These are phyloP conservation scores for Marisa cornuarietis DNA, from an alignment of 1,140 invertebrate genomes.

Conservation along the genomic window DNA sequence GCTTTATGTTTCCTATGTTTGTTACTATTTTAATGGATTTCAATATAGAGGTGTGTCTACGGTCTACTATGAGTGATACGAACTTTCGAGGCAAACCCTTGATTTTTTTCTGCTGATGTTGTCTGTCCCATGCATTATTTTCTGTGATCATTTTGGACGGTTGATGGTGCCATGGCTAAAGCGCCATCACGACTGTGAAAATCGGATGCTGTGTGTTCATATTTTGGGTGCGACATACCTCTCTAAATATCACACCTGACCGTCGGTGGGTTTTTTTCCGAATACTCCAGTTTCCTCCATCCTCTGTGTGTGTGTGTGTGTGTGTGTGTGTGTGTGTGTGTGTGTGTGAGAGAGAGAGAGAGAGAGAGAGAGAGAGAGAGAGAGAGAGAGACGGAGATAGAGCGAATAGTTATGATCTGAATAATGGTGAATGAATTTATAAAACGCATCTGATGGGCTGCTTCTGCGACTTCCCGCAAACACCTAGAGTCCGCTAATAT, in stretches of 20 bases:
- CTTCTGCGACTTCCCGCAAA: not conserved
- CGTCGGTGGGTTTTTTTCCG: not conserved
- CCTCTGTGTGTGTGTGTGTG: no score
- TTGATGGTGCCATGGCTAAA: not conserved
- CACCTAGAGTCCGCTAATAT: not conserved
- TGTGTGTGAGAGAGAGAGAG: slow-evolving; percentile 1
- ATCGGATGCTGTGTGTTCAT: no score
- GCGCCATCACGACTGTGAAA: no score
- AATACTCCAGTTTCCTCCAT: no score
- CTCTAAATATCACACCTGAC: no score
- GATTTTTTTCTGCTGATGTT: not conserved
- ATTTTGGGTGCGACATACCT: no score
- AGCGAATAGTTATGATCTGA: slow-evolving; percentile 5
- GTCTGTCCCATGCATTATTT: not conserved
- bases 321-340: slow-evolving; percentile 16
- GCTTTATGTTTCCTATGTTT: no score
- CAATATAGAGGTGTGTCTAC: no score
- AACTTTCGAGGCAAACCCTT: not conserved
- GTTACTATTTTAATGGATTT: no score
- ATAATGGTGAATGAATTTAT: no score
- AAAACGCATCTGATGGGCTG: not conserved
- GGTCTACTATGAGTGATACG: not conserved
- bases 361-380: not conserved
- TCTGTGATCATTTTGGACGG: not conserved
- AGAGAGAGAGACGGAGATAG: not conserved